Evolutionary conservation across 2,888 invertebrate genomes (phyloP).

Genomic region (Sturmia bella): DNA sequence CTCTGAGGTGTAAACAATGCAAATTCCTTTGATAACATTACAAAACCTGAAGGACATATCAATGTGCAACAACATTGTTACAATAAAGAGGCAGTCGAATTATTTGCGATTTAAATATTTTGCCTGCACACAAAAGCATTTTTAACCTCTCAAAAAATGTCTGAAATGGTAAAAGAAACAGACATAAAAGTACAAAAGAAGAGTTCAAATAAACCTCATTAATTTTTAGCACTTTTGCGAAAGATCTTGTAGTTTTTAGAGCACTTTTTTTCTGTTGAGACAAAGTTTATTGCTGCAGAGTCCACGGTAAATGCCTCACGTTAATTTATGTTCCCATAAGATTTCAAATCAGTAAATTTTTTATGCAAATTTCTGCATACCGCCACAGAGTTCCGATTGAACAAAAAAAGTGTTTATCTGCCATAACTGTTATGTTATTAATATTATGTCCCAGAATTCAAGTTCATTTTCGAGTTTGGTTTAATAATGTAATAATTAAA

Average conservation of each 20-base stretch:
- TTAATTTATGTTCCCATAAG: no score
- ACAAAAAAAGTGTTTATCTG: no score
- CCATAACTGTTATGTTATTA: no score
- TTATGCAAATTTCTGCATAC: no score
- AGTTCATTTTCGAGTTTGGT: not conserved
- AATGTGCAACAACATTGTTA: slow-evolving; percentile 53
- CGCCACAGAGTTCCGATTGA: no score
- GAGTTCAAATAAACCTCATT: not conserved
- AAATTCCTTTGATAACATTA: slow-evolving; percentile 63
- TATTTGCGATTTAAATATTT: slow-evolving; percentile 37
- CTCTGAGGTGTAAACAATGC: slow-evolving; percentile 65
- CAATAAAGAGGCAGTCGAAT: slow-evolving; percentile 57
- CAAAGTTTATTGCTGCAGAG: no score
- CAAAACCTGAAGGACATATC: slow-evolving; percentile 61
- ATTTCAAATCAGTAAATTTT: no score
- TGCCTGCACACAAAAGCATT: slow-evolving; percentile 12
- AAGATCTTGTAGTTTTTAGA: not conserved
- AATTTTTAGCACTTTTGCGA: slow-evolving; percentile 1
- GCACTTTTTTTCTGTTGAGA: no score
- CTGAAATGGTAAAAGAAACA: not conserved
- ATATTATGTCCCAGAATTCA: no score
- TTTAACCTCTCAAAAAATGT: slow-evolving; percentile 34
- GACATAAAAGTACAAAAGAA: not conserved
- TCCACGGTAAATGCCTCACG: no score
- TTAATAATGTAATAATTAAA: not conserved